Evolutionary conservation across 2,797 vertebrate species (phyloP).

Genomic region (Rhyacichthys aspro): DNA sequence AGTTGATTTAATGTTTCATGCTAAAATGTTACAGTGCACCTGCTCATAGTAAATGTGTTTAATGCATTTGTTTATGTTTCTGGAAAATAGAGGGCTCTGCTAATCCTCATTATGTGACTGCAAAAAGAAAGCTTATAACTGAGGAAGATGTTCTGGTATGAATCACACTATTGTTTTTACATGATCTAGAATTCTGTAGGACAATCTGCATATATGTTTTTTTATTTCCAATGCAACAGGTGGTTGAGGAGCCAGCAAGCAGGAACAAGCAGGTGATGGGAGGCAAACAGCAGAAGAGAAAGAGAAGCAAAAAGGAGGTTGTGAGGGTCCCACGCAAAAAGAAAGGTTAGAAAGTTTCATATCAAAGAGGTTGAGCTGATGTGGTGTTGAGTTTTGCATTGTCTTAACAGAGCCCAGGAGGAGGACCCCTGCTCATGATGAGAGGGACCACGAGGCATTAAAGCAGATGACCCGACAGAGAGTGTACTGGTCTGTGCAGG

Average conservation of each 20-base stretch:
- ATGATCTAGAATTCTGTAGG: too few relatives aligned
- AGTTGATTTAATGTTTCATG: neutral
- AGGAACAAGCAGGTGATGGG: constrained; percentile 86
- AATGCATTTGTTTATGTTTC: neutral
- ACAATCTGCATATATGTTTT: too few relatives aligned
- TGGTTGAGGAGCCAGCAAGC: constrained; percentile 76
- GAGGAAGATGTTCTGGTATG: constrained; percentile 54
- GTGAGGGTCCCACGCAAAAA: constrained; percentile 79
- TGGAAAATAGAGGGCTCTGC: constrained; percentile 40
- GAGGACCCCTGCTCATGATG: constrained; percentile 82
- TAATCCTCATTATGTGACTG: constrained; percentile 43
- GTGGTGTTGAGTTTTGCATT: neutral
- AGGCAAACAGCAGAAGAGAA: constrained; percentile 88
- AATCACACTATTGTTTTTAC: neutral
- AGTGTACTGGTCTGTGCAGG: constrained; percentile 89
- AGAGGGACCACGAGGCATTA: constrained; percentile 88
- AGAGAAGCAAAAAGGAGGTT: constrained; percentile 78
- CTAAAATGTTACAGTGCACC: neutral
- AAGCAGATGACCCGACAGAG: constrained; percentile 92
- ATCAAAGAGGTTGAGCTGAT: neutral
- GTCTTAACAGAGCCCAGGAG: constrained; percentile 56
- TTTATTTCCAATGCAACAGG: constrained; percentile 27
- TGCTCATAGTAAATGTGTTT: neutral
- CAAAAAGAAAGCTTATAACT: constrained; percentile 29
- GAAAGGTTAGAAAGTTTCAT: constrained; percentile 80